Evolutionary conservation across 2,888 invertebrate species (phyloP), one percentile per base, ranked within the genome.

Genomic region (Hydropsyche betteni): DNA sequence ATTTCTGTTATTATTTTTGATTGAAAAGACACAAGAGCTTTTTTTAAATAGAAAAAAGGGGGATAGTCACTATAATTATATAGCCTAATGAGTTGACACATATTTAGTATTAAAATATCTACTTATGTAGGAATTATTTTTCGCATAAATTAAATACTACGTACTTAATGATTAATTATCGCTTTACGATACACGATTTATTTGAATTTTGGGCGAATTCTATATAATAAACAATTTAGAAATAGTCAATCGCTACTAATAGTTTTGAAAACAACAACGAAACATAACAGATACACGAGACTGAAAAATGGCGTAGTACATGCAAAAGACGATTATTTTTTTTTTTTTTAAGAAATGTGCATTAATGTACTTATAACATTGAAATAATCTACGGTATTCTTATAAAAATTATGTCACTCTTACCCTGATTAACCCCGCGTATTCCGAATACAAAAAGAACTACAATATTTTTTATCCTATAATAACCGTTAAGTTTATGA

Each of bases 351-450:
- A 44, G 10, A 44, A 55, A n/a, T 55, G 55, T 55, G 55, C 55
- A 16, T 55, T 55, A 75, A 77, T 64, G 55, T 50, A 36, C 24
- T 51, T 68, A n/a, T n/a, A 68, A 58, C 61, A 76, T 68, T 61
- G 72, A 72, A 75, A 53, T 61, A 77, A 44, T 24, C 69, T 74
- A 76, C 64, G 38, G 75, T 75, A 76, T 44, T 10, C 6, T 44
- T 64, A 75, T 71, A 70, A 86, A 84, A 85, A 84, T 85, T 85
- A 86, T 86, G 87, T 87, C 87, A 87, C 86, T 86, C 88, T 85
- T 87, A 88, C 88, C 88, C 88, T 88, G 88, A 86, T 87, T 83
- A 85, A 87, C 86, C 87, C 87, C 86, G 86, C 87, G 84, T 86
- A 82, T 85, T 85, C 84, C 83, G 84, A 64, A 64, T 85, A 83